Evolutionary conservation across 1,140 invertebrate genomes (phyloP), one percentile per base, ranked within the genome.

Genomic region (Kradibia gibbosae): DNA sequence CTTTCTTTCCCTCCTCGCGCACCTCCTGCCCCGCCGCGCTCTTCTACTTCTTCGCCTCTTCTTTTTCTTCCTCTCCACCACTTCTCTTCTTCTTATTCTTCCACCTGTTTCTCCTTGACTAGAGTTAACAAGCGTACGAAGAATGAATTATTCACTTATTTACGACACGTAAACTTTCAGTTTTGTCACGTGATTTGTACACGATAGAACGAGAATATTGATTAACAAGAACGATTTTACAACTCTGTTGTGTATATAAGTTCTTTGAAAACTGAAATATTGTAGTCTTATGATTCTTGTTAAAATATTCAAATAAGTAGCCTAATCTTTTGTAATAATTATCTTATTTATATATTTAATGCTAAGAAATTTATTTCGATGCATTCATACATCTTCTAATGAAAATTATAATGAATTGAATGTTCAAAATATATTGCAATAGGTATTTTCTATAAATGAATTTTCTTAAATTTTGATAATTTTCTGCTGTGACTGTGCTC

Each of bases 131-230:
- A 87, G 84, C 86, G 82, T 87, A 86, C 84, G 79, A 85, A 85
- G 85, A 87, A 87, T 89, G 86, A 90, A 90, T 89, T 89, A 89
- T 90, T 90, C 89, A 90, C 88, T 89, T 89, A 89, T 89, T 90
- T 89, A 89, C 88, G 86, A 84, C 84, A 86, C 87, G 86, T 87
- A 89, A 89, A 89, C 87, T 82, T 82, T 78, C 65, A 82, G 80
- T 82, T 82, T 82, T 82, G 80, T 82, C 80, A 82, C 80, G 80
- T 82, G 80, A 82, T 82, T 82, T 82, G 75, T 62, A 60, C 65
- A 67, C 80, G 80, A 82, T 82, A 77, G 75, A 57, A 53, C 80
- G n/a, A 60, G 80, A 82, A 82, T 82, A 82, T 78, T 82, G 80
- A 82, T 82, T 50, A 70, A 62, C 74, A 70, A 67, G 65, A 57